Evolutionary conservation across 64 coral and sea anemone species (phyloP).

Genomic region (Actinia equina): DNA sequence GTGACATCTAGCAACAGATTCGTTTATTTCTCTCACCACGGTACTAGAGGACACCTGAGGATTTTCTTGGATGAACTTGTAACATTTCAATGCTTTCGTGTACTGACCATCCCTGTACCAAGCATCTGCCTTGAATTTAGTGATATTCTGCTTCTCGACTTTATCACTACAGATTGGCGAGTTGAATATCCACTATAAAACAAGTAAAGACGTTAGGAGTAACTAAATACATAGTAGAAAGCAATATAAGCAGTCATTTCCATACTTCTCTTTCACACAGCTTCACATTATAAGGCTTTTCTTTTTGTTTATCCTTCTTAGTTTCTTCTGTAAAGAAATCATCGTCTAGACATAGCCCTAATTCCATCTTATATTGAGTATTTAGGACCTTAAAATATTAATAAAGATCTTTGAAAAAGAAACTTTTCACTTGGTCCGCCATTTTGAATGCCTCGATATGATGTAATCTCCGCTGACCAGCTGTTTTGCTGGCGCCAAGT

Average conservation of each 20-base stretch:
- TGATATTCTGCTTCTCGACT: slow-evolving; percentile 57
- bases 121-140: slow-evolving; percentile 66
- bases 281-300: slow-evolving; percentile 58
- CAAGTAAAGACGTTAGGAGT: neutral
- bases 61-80: slow-evolving; percentile 30
- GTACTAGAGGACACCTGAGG: slow-evolving; percentile 33
- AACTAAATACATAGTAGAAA: too few species aligned
- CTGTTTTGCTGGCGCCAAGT: neutral
- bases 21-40: slow-evolving; percentile 55
- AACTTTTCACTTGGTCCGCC: neutral
- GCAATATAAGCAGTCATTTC: neutral
- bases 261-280: slow-evolving; percentile 58
- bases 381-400: too few species aligned
- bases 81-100: slow-evolving; percentile 31
- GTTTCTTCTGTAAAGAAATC: slow-evolving; percentile 55
- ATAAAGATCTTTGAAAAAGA: neutral
- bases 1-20: slow-evolving; percentile 64
- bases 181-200: neutral
- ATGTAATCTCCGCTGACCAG: neutral
- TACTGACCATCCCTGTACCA: slow-evolving; percentile 37
- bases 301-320: slow-evolving; percentile 1
- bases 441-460: neutral
- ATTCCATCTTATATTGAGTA: slow-evolving; percentile 25
- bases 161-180: slow-evolving; percentile 16
- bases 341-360: slow-evolving; percentile 64